phyloP scores from a whole-genome alignment of 2,888 invertebrate genomes.

The Pecten maximus region DNA sequence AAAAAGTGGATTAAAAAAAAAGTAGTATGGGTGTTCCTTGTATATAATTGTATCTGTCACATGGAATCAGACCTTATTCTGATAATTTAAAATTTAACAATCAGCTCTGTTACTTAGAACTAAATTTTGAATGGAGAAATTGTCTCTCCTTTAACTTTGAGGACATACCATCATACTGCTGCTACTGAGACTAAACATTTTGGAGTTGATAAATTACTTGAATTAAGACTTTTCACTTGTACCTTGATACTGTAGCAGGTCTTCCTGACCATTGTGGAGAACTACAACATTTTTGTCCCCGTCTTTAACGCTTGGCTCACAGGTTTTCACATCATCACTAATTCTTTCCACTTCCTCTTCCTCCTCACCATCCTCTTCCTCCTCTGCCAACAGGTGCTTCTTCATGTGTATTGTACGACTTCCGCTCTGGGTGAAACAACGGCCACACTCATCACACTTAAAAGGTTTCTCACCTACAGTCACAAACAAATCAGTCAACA shows the following conservation, averaged over 20 bases:
- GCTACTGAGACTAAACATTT: too few species aligned
- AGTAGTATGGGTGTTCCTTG: too few species aligned
- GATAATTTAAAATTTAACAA: too few species aligned
- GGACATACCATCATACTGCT: too few species aligned
- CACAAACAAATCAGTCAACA: neutral
- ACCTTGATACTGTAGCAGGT: constrained; percentile 58
- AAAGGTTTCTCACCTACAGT: constrained; percentile 68
- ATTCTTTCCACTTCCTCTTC: constrained; percentile 37
- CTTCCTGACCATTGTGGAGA: constrained; percentile 45
- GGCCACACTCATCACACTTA: constrained; percentile 66
- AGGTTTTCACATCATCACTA: neutral
- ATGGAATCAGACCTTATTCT: too few species aligned
- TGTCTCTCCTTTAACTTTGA: too few species aligned
- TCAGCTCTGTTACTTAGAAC: too few species aligned
- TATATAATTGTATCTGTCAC: too few species aligned
- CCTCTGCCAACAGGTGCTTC: constrained; percentile 46
- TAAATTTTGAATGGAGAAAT: too few species aligned
- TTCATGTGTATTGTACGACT: constrained; percentile 71
- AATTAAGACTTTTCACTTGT: neutral
- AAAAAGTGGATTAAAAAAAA: too few species aligned
- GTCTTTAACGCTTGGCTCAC: neutral
- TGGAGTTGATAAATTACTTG: neutral
- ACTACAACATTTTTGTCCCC: constrained; percentile 28
- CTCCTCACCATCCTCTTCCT: constrained; percentile 38
- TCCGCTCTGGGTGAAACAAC: constrained; percentile 68